Evolutionary conservation across 1,140 invertebrate genomes (phyloP), one percentile per base, ranked within the genome.

Genomic region (Mactra quadrangularis): DNA sequence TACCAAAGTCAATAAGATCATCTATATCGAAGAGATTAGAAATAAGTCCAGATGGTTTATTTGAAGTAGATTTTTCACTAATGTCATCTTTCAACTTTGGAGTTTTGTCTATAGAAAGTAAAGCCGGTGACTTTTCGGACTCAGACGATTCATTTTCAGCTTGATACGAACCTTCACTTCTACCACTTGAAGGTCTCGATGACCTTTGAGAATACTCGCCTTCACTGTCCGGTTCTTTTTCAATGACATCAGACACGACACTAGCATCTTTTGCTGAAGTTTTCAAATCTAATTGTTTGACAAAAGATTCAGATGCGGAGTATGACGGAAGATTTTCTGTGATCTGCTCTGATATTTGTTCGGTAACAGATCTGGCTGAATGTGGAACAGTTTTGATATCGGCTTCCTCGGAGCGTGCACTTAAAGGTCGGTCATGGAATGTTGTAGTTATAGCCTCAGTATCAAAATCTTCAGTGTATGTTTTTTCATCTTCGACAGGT

Each of bases 181-280:
- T 83, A 27, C 77, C 83, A 77, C 89, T 90, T 15, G 89, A 90
- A 19, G 89, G 89, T 22, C 90, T 22, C 13, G 90, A 91, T 57
- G 87, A 87, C 55, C 71, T 83, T 13, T 75, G 85, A 50, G 89
- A 87, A 57, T 35, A 62, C 15, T 87, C 86, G 53, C 83, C 86
- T 79, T 89, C 88, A 15, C 77, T 85, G 4, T 86, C 82, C 77
- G 57, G 47, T n/a, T 83, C 75, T 35, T 62, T 62, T 27, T 60
- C 53, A 6, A 47, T 13, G 13, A 52, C 35, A 22, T 71, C 50
- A 4, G 35, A 52, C 19, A 55, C 31, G 22, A 38, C 52, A 31
- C 31, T 27, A 38, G 52, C 19, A 17, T 79, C 53, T 33, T 70
- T 45, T 3, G 22, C 66, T 45, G 35, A 11, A 41, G 50, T 27